phyloP scores from a whole-genome alignment of 2,888 invertebrate species.

The Thera obeliscata region DNA sequence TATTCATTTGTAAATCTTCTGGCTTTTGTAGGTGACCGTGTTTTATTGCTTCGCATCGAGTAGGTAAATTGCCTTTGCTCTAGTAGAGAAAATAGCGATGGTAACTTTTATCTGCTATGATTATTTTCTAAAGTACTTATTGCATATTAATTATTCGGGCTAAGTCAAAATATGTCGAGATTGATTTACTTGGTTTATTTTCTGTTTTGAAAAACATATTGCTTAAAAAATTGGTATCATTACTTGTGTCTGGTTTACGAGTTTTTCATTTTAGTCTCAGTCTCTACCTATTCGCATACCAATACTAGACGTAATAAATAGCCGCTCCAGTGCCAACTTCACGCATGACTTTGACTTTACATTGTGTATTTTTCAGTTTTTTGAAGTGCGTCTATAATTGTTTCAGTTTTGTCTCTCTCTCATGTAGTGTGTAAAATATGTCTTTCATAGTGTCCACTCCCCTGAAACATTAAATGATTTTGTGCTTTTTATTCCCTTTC shows the following conservation, averaged over 20 bases:
- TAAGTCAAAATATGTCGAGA: not conserved
- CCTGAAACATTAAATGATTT: not conserved
- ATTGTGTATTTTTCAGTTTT: slow-evolving; percentile 33
- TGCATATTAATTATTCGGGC: too few species aligned
- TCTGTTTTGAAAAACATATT: not conserved
- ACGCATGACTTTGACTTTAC: slow-evolving; percentile 35
- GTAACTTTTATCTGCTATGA: too few species aligned
- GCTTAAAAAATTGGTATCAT: not conserved
- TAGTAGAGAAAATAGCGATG: not conserved
- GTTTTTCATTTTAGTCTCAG: slow-evolving; percentile 11
- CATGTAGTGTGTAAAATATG: slow-evolving; percentile 55
- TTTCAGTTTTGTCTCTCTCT: slow-evolving; percentile 44
- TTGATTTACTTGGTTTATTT: not conserved
- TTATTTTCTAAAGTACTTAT: too few species aligned
- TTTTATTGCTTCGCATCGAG: not conserved
- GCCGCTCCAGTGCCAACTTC: slow-evolving; percentile 32
- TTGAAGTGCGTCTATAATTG: slow-evolving; percentile 53
- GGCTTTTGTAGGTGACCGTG: slow-evolving; percentile 15
- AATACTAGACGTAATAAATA: slow-evolving; percentile 27
- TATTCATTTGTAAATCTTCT: slow-evolving; percentile 35
- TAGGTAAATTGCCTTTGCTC: not conserved
- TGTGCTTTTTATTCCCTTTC: not conserved
- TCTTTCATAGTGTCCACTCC: slow-evolving; percentile 1
- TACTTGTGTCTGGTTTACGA: slow-evolving; percentile 9
- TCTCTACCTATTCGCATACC: slow-evolving; percentile 14